Percentiles rank a stretch among this genome's conserved stretches.
These are phyloP conservation scores for Spialia ferax DNA, from an alignment of 2,888 invertebrate species.

Conservation along the genomic window DNA sequence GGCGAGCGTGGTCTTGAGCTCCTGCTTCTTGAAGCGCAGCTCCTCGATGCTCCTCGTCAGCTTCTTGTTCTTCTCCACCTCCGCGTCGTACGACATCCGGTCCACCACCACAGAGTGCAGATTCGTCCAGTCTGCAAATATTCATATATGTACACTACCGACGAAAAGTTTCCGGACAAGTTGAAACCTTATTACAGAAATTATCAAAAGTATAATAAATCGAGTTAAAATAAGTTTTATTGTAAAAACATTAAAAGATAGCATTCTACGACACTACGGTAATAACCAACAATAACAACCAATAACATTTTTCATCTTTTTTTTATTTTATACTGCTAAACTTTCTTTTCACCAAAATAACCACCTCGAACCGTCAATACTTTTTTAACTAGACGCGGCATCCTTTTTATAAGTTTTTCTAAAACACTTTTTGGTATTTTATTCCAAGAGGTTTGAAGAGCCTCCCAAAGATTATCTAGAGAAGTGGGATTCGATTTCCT, in stretches of 20 bases:
- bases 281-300: too few relatives aligned
- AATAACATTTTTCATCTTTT: too few relatives aligned
- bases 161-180: too few relatives aligned
- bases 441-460: neutral
- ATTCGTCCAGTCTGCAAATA: conserved; percentile 71
- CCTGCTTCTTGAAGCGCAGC: conserved; percentile 81
- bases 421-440: neutral
- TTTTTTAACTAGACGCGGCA: conserved; percentile 3
- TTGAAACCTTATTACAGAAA: too few relatives aligned
- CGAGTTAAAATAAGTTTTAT: too few relatives aligned
- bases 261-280: too few relatives aligned
- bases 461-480: neutral
- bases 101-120: conserved; percentile 79
- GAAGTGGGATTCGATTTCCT: conserved; percentile 3
- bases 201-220: too few relatives aligned
- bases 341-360: conserved; percentile 9
- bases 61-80: conserved; percentile 78
- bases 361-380: neutral
- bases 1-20: conserved; percentile 64
- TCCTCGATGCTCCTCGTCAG: conserved; percentile 75
- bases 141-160: too few relatives aligned
- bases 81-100: conserved; percentile 78
- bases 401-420: too few relatives aligned
- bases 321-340: neutral
- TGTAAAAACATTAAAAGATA: too few relatives aligned